Evolutionary conservation across 2,797 vertebrate genomes (phyloP).

Genomic region (Calcarius lapponicus): DNA sequence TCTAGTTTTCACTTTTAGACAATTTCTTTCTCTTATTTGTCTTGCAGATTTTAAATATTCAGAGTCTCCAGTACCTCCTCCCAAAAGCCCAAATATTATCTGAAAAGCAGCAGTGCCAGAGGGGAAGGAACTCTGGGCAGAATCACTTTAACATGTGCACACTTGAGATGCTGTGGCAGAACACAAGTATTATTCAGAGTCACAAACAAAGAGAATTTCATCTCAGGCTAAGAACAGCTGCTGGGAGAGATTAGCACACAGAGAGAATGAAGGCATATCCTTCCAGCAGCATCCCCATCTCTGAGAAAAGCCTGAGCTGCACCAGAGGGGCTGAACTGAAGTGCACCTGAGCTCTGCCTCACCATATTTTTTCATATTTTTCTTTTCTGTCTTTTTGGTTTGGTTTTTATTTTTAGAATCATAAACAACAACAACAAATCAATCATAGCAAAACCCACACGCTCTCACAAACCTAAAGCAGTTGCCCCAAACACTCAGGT

Average conservation of each 20-base stretch:
- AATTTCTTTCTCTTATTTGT: neutral
- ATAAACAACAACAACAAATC: neutral
- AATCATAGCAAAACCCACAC: neutral
- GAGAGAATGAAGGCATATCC: neutral
- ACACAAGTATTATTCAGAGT: conserved; percentile 50
- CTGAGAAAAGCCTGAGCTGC: neutral
- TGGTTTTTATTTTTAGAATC: neutral
- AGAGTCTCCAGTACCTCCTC: neutral
- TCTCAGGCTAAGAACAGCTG: conserved; percentile 23
- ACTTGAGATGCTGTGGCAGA: neutral
- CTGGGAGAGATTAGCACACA: neutral
- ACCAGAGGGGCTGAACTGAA: neutral
- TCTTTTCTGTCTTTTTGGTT: neutral
- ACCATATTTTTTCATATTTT: neutral
- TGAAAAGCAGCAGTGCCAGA: neutral
- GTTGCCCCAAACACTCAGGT: neutral
- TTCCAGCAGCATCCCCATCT: neutral
- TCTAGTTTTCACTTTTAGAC: neutral
- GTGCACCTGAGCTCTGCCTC: neutral
- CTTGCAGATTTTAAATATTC: neutral
- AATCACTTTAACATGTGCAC: neutral
- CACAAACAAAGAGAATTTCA: conserved; percentile 59
- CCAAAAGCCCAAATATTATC: neutral
- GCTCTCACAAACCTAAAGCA: neutral
- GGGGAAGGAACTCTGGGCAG: neutral